phyloP scores from a whole-genome alignment of 1,140 invertebrate genomes.

The Nasonia vitripennis region DNA sequence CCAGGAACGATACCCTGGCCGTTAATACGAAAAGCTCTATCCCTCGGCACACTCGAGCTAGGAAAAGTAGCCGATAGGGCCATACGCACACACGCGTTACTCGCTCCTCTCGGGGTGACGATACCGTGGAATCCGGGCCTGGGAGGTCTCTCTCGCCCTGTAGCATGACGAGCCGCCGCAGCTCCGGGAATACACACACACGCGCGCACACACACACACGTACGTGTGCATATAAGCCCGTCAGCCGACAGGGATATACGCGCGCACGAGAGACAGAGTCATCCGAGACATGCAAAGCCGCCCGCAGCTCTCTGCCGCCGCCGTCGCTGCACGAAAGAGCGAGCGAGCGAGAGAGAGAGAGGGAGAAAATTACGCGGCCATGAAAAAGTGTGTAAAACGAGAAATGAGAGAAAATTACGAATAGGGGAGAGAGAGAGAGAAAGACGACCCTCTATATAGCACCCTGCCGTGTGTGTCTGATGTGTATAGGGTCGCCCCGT shows the following conservation, averaged over 20 bases:
- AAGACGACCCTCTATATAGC: not conserved
- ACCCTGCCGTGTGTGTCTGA: not conserved
- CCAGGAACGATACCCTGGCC: too few species aligned
- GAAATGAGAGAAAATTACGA: slow-evolving; percentile 22
- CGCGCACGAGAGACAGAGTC: slow-evolving; percentile 8
- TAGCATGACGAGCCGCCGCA: not conserved
- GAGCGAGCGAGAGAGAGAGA: not conserved
- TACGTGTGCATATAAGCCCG: not conserved
- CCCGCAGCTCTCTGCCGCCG: not conserved
- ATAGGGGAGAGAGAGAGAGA: slow-evolving; percentile 2
- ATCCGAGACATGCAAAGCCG: slow-evolving; percentile 15
- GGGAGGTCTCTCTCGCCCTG: slow-evolving; percentile 12
- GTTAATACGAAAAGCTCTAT: too few species aligned
- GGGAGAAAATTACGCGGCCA: not conserved
- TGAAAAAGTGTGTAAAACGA: slow-evolving; percentile 1
- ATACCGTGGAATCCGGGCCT: slow-evolving; percentile 27
- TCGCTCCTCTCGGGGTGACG: not conserved
- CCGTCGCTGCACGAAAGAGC: not conserved
- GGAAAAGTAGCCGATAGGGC: too few species aligned
- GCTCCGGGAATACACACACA: not conserved
- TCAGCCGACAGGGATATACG: not conserved
- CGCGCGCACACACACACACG: not conserved
- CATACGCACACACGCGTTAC: too few species aligned
- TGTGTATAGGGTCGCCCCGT: not conserved
- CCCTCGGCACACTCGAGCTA: too few species aligned